Evolutionary conservation across 1,140 invertebrate species (phyloP).

Genomic region (Drosophila hydei): DNA sequence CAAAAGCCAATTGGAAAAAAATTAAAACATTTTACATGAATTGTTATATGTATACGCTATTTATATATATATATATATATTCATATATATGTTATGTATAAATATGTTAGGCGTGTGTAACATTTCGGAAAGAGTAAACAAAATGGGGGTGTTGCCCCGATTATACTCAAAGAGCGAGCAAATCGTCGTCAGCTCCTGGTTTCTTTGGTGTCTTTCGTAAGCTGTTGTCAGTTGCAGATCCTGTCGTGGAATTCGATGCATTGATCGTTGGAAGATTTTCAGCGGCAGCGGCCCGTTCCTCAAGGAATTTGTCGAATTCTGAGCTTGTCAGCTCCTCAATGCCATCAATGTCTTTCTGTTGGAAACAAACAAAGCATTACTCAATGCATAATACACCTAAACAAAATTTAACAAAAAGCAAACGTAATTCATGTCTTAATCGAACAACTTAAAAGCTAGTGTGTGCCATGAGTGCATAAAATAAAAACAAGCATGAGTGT

Average conservation of each 20-base stretch:
- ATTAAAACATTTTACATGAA: constrained; percentile 64
- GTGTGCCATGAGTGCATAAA: constrained; percentile 18
- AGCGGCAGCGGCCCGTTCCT: constrained; percentile 93
- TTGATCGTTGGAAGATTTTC: constrained; percentile 86
- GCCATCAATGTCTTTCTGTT: constrained; percentile 78
- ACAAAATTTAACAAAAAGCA: constrained; percentile 17
- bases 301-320: constrained; percentile 96
- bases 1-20: constrained; percentile 31
- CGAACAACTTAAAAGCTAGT: constrained; percentile 39
- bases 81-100: constrained; percentile 61
- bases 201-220: constrained; percentile 80
- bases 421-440: constrained; percentile 41
- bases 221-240: constrained; percentile 46
- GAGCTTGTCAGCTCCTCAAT: constrained; percentile 91
- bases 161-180: constrained; percentile 74
- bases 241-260: constrained; percentile 67
- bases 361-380: constrained; percentile 24
- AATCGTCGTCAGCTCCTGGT: constrained; percentile 72
- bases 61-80: constrained; percentile 64
- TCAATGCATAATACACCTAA: not conserved
- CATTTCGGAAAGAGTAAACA: constrained; percentile 73
- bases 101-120: constrained; percentile 69
- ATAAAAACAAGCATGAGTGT: constrained; percentile 32
- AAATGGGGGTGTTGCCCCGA: constrained; percentile 36
- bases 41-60: constrained; percentile 61